Evolutionary conservation across 1,140 invertebrate genomes (phyloP).

Genomic region (Saxidomus purpurata): DNA sequence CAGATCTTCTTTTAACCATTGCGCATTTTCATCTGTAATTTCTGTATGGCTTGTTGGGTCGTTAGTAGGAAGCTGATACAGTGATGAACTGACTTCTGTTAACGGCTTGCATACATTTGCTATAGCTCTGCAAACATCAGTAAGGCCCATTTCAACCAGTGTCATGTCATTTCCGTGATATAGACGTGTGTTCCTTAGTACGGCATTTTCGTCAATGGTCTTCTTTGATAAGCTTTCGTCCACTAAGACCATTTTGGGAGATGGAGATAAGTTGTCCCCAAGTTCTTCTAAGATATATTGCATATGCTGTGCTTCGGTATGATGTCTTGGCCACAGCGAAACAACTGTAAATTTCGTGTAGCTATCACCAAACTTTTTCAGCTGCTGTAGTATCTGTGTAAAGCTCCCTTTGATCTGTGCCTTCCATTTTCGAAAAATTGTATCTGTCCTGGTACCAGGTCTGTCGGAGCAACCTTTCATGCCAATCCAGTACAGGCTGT

Average conservation of each 20-base stretch:
- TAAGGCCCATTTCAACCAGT: conserved; percentile 15
- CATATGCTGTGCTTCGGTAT: too few relatives aligned
- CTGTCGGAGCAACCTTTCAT: conserved; percentile 63
- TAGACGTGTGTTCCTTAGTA: too few relatives aligned
- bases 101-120: too few relatives aligned
- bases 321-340: too few relatives aligned
- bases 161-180: background rate
- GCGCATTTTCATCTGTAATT: conserved; percentile 59
- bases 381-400: conserved; percentile 37
- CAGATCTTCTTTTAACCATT: conserved; percentile 71
- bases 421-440: conserved; percentile 63
- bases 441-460: conserved; percentile 55
- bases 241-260: background rate
- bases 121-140: background rate
- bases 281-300: too few relatives aligned
- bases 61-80: conserved; percentile 51
- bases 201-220: too few relatives aligned
- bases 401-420: conserved; percentile 50
- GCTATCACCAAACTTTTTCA: too few relatives aligned
- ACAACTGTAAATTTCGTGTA: too few relatives aligned
- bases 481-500: conserved; percentile 69
- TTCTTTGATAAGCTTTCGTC: too few relatives aligned
- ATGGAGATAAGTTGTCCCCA: background rate
- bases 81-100: background rate
- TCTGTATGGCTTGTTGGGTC: conserved; percentile 6